Conservation (phyloP, 2,888 invertebrate species). For the Drosophila meridiana region DNA sequence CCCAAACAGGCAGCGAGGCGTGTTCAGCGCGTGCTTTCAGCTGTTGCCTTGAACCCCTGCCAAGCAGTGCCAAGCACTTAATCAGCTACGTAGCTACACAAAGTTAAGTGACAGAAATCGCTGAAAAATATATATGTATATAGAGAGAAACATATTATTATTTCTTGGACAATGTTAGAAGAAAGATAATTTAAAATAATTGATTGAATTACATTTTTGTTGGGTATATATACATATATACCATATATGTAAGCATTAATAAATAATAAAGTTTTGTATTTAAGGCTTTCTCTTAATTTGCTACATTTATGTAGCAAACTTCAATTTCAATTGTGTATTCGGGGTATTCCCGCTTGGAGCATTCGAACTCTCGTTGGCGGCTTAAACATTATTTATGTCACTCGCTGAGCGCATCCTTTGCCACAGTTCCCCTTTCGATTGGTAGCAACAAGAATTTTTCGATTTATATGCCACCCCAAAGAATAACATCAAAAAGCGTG, state of each 20-base stretch:
- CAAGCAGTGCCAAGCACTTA: conserved; percentile 45
- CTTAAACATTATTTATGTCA: conserved; percentile 54
- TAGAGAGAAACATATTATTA: not conserved
- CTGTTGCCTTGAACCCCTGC: conserved; percentile 35
- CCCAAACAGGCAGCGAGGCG: conserved; percentile 29
- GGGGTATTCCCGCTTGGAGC: not conserved
- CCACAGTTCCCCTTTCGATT: conserved; percentile 19
- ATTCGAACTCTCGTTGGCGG: conserved; percentile 12
- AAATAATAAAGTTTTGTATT: not conserved
- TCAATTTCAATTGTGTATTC: conserved; percentile 6
- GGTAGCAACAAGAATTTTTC: conserved; percentile 55
- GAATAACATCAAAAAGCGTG: conserved; percentile 23
- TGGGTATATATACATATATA: not conserved
- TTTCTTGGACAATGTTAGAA: not conserved
- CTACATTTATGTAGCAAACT: not conserved
- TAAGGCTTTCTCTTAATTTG: not conserved
- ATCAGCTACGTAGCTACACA: conserved; percentile 35
- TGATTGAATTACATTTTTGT: not conserved
- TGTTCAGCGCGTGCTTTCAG: conserved; percentile 24
- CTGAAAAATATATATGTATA: not conserved
- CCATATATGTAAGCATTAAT: not conserved
- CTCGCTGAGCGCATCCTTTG: conserved; percentile 46
- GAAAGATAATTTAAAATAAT: not conserved
- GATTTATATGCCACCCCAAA: conserved; percentile 63
- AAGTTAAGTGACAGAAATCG: conserved; percentile 20